These are phyloP conservation scores for Aphidius ervi DNA, from an alignment of 1,140 invertebrate species.

Conservation along the genomic window DNA sequence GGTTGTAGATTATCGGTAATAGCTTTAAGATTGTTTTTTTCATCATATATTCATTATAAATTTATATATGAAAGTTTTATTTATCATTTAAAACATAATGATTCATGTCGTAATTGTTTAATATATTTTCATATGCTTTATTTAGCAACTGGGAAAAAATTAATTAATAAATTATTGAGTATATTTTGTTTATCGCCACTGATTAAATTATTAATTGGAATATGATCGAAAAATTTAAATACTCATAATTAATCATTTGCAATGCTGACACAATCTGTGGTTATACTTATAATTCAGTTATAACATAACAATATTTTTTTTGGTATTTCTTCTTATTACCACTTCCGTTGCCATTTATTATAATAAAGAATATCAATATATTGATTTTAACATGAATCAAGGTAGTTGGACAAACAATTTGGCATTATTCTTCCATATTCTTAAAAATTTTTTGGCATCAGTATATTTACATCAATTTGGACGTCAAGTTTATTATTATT, in stretches of 20 bases:
- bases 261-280: slow-evolving; percentile 79
- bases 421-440: slow-evolving; percentile 87
- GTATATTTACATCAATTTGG: slow-evolving; percentile 80
- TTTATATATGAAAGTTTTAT: slow-evolving; percentile 91
- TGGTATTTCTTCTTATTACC: slow-evolving; percentile 94
- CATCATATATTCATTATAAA: slow-evolving; percentile 76
- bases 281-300: slow-evolving; percentile 97
- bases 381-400: slow-evolving; percentile 59
- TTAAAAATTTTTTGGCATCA: slow-evolving; percentile 81
- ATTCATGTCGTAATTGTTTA: slow-evolving; percentile 96
- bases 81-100: slow-evolving; percentile 87
- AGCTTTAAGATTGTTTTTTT: slow-evolving; percentile 60
- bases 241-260: slow-evolving; percentile 74
- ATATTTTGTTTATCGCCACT: too few species aligned
- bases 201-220: slow-evolving; percentile 52
- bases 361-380: slow-evolving; percentile 52
- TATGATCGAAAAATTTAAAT: slow-evolving; percentile 67
- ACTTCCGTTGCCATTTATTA: too few species aligned
- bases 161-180: slow-evolving; percentile 54
- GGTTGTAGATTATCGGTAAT: slow-evolving; percentile 64
- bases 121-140: slow-evolving; percentile 93
- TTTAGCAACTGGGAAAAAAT: slow-evolving; percentile 59
- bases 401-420: slow-evolving; percentile 75
- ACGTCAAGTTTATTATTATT: slow-evolving; percentile 75
- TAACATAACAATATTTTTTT: slow-evolving; percentile 96